Percentiles rank a stretch among this genome's conserved stretches.
These are phyloP conservation scores for Cyprinella venusta DNA, from an alignment of 2,797 vertebrate species.

Conservation along the genomic window DNA sequence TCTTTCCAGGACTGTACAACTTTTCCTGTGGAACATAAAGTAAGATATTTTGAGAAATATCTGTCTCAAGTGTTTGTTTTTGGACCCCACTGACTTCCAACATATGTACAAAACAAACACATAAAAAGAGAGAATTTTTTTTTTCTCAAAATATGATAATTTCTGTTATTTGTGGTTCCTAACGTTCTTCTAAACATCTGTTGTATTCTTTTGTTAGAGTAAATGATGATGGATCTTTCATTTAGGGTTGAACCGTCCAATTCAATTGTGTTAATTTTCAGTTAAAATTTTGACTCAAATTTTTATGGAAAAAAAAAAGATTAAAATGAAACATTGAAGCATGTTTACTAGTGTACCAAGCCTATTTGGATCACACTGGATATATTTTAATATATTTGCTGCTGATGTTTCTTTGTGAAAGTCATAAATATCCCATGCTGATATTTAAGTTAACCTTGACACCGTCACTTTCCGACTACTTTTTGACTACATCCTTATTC, in stretches of 20 bases:
- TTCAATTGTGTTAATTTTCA: background rate
- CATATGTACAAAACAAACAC: too few species aligned
- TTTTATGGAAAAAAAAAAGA: accelerated
- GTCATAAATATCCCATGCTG: background rate
- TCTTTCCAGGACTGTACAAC: too few species aligned
- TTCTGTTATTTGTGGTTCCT: background rate
- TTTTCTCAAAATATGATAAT: background rate
- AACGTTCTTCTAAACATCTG: background rate
- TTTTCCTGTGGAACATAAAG: background rate
- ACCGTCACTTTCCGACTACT: background rate
- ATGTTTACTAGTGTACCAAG: background rate
- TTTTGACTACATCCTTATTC: slow-evolving; percentile 11
- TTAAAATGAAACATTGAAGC: background rate
- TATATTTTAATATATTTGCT: slow-evolving; percentile 2
- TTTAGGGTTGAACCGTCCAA: too few species aligned
- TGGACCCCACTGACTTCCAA: too few species aligned
- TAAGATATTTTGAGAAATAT: background rate
- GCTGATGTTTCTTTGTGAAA: background rate
- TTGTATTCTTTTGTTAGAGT: background rate
- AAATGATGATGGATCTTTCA: background rate
- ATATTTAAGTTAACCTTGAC: slow-evolving; percentile 22
- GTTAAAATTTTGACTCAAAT: too few species aligned
- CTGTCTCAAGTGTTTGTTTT: too few species aligned
- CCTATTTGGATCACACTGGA: background rate
- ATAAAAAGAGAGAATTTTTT: too few species aligned